phyloP scores from a whole-genome alignment of 2,113 vertebrate species.

The Euleptes europaea region DNA sequence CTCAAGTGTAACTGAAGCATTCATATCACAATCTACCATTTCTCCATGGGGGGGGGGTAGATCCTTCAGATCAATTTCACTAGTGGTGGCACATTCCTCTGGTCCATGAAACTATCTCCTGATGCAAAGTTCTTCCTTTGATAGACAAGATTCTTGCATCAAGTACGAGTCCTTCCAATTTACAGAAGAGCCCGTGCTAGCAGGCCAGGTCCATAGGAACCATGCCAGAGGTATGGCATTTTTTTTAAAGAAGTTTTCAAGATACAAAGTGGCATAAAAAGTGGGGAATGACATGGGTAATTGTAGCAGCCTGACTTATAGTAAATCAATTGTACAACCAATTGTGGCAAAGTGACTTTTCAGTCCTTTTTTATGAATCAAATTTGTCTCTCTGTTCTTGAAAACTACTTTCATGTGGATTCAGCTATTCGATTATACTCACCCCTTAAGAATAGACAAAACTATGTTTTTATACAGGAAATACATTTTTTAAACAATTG shows the following conservation, averaged over 20 bases:
- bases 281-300: neutral
- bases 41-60: too few relatives aligned
- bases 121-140: too few relatives aligned
- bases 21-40: too few relatives aligned
- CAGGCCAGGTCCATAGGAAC: too few relatives aligned
- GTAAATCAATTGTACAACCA: neutral
- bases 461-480: constrained; percentile 60
- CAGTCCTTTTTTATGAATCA: neutral
- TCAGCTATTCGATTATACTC: constrained; percentile 26
- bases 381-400: neutral
- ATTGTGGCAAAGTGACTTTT: neutral
- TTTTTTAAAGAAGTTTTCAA: constrained; percentile 1
- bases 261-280: constrained; percentile 3
- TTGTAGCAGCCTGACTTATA: neutral
- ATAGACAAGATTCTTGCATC: too few relatives aligned
- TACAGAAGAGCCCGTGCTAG: too few relatives aligned
- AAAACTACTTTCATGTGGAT: constrained; percentile 33
- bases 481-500: constrained; percentile 31
- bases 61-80: too few relatives aligned
- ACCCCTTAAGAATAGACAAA: constrained; percentile 48
- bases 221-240: neutral
- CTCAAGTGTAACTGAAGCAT: too few relatives aligned
- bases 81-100: too few relatives aligned
- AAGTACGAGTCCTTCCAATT: too few relatives aligned
- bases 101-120: too few relatives aligned